phyloP scores from a whole-genome alignment of 2,113 vertebrate species.

The Beaufortia kweichowensis region DNA sequence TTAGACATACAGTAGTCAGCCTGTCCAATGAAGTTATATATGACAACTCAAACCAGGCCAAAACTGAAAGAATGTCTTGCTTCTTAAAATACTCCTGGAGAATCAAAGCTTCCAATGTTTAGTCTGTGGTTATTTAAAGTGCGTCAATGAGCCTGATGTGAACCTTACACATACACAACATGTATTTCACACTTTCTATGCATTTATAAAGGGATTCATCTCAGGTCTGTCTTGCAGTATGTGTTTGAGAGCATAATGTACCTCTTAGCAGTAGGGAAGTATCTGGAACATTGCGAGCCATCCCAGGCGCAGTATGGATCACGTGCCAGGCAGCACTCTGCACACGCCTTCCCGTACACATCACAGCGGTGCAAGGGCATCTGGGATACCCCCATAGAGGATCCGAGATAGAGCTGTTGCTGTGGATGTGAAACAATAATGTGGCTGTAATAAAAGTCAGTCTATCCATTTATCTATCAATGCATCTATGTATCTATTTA shows the following conservation, averaged over 20 bases:
- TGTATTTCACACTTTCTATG: too few species aligned
- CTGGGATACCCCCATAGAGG: constrained; percentile 86
- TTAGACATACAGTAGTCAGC: too few species aligned
- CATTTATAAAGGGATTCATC: background rate
- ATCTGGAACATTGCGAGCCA: constrained; percentile 93
- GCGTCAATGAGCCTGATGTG: too few species aligned
- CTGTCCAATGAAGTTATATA: background rate
- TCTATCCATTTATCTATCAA: too few species aligned
- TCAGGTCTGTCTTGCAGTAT: constrained; percentile 9
- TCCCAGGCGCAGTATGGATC: constrained; percentile 99
- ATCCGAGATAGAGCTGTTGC: constrained; percentile 97
- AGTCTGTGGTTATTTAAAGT: background rate
- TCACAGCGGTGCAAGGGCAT: constrained; percentile 94
- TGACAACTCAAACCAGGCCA: constrained; percentile 1
- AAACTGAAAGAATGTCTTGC: background rate
- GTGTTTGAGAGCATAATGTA: constrained; percentile 57
- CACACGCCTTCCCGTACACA: constrained; percentile 93
- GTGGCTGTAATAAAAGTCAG: too few species aligned
- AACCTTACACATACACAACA: background rate
- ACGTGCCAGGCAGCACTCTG: constrained; percentile 94
- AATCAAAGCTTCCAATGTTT: background rate
- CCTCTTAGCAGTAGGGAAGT: constrained; percentile 97
- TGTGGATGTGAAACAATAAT: constrained; percentile 59
- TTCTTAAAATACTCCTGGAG: too few species aligned
- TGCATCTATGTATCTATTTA: too few species aligned